Conservation (phyloP, 2,113 vertebrate species). For the Toxostoma redivivum region DNA sequence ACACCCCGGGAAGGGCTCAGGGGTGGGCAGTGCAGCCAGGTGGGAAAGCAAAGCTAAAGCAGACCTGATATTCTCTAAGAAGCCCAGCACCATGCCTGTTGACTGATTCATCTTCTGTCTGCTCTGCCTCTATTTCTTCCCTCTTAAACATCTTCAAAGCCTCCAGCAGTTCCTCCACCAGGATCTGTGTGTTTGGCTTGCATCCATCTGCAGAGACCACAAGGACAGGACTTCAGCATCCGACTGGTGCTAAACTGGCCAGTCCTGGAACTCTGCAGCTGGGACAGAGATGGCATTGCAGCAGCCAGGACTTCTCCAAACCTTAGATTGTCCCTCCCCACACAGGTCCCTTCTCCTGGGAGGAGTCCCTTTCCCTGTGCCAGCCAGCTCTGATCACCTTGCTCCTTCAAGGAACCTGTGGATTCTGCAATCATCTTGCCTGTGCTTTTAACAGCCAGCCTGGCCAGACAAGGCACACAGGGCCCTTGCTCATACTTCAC, state of each 20-base stretch:
- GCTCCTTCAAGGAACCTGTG: neutral
- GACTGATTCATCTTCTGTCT: neutral
- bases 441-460: neutral
- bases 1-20: neutral
- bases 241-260: neutral
- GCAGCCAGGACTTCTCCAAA: neutral
- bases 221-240: neutral
- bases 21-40: neutral
- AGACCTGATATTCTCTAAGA: constrained; percentile 49
- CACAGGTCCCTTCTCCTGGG: neutral
- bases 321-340: neutral
- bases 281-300: neutral
- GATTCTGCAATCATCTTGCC: neutral
- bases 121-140: constrained; percentile 40
- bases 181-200: constrained; percentile 17
- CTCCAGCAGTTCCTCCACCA: constrained; percentile 17
- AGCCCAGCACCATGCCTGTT: neutral
- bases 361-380: neutral
- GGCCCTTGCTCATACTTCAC: neutral
- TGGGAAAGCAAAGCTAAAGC: neutral
- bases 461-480: neutral
- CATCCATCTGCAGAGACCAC: neutral
- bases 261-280: neutral
- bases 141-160: constrained; percentile 23
- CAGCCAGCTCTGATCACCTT: neutral